Percentiles rank a stretch among this genome's conserved stretches.
phyloP scores from a whole-genome alignment of 2,888 invertebrate species.

The Syritta pipiens region DNA sequence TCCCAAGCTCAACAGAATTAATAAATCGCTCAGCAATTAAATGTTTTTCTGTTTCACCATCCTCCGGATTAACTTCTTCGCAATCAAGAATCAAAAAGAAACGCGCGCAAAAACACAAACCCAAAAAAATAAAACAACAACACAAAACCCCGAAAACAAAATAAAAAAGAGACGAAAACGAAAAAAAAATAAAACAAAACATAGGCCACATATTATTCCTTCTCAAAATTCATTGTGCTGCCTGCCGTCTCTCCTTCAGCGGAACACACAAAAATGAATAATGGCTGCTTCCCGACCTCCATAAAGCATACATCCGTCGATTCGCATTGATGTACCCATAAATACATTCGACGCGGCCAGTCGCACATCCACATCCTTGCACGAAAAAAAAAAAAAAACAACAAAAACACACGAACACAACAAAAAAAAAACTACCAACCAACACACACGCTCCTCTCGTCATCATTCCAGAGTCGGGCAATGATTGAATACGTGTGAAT shows the following conservation, averaged over 20 bases:
- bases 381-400: conserved; percentile 8
- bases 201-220: conserved; percentile 49
- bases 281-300: conserved; percentile 78
- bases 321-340: conserved; percentile 77
- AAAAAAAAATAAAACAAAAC: conserved; percentile 23
- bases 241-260: conserved; percentile 58
- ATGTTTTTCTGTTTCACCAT: conserved; percentile 21
- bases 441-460: conserved; percentile 42
- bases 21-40: conserved; percentile 50
- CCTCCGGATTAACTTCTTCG: conserved; percentile 10
- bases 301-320: conserved; percentile 76
- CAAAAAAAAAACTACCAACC: conserved; percentile 5
- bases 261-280: conserved; percentile 76
- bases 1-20: conserved; percentile 20
- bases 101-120: conserved; percentile 29
- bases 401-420: conserved; percentile 39
- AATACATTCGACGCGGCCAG: conserved; percentile 70
- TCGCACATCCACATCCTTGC: conserved; percentile 60
- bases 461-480: conserved; percentile 45
- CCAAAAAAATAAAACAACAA: conserved; percentile 50
- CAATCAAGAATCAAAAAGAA: conserved; percentile 63
- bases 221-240: conserved; percentile 58
- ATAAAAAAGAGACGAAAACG: conserved; percentile 16
- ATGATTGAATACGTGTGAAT: conserved; percentile 69
- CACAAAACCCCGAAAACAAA: conserved; percentile 30